Base-by-base conservation (phyloP, 2,797 vertebrate genomes). In the Catostomus latipinnis region DNA sequence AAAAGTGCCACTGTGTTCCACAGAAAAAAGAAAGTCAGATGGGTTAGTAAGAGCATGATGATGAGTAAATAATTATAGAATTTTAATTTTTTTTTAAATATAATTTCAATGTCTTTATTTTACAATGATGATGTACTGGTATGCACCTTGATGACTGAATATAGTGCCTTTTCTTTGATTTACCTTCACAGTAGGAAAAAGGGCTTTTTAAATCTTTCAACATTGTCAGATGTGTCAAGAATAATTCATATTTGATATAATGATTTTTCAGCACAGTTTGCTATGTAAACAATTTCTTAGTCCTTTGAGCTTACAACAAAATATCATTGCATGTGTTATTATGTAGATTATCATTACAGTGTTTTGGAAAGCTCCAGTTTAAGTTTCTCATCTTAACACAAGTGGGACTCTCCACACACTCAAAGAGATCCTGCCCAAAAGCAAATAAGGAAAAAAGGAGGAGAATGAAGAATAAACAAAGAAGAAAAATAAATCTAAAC, bases 401-500 rank as follows among this genome's bases (percentile, higher is more conserved):
- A 76, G 74, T 76, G 14, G 66, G 22, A 52, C 14, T 74, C 16
- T 43, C 7, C 7, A 16, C 14, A 56, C 56, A 58, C 58, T 69
- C 62, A 68, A 71, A 70, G 45, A 50, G 60, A 72, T 78, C 34
- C 22, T 62, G 34, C 69, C 58, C 63, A 34, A 71, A 74, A 73
- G 70, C 70, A 78, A 82, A 67, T 52, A 68, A 46, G 53, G 53
- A 66, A 49, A 48, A 10, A 52, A 48, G 70, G 22, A 22, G 22
- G 22, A 22, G 22, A 22, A 22, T 2, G 2, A 22, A 34, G 34
- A 72, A 60, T 57, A 69, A 74, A 56, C 63, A 8, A 58, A 67
- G 58, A 12, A 60, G 52, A 71, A 76, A 82, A 68, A 83, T 80
- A 73, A 73, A 83, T 76, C 69, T 49, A 62, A 45, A 54, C 54